These are phyloP conservation scores for Acridotheres tristis DNA, from an alignment of 2,797 vertebrate genomes.

Conservation along the genomic window DNA sequence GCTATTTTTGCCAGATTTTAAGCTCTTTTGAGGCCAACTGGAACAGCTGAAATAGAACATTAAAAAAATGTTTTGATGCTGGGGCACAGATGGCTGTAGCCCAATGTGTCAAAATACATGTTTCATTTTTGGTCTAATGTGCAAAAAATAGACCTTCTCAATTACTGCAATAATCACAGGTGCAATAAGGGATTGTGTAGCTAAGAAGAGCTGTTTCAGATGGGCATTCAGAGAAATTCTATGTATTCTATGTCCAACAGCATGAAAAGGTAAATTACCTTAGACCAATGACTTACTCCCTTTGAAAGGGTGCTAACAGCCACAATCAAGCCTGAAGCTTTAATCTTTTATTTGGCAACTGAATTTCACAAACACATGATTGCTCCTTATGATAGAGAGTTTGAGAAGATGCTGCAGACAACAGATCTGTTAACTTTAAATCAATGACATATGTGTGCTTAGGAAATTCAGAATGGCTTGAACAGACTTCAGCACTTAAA, in stretches of 20 bases:
- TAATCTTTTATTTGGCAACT: neutral
- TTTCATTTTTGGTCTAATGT: conserved; percentile 55
- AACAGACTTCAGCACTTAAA: neutral
- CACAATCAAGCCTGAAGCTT: neutral
- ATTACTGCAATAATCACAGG: conserved; percentile 48
- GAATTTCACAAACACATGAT: conserved; percentile 12
- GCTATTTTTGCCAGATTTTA: conserved; percentile 64
- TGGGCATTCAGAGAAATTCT: conserved; percentile 14
- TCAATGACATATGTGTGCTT: neutral
- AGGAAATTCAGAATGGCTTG: neutral
- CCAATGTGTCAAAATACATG: conserved; percentile 65
- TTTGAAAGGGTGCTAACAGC: conserved; percentile 37
- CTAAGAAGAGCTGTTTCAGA: conserved; percentile 20
- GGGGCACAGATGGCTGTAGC: conserved; percentile 54
- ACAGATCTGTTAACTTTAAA: neutral
- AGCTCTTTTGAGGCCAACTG: conserved; percentile 56
- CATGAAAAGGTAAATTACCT: conserved; percentile 35
- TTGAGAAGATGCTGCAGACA: neutral
- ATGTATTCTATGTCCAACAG: neutral
- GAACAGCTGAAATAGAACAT: conserved; percentile 64
- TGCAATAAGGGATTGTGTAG: conserved; percentile 7
- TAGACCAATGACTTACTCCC: neutral
- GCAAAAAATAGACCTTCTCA: conserved; percentile 52
- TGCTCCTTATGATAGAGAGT: neutral
- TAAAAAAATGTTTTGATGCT: conserved; percentile 52